Base-by-base conservation (phyloP, 2,888 invertebrate genomes). In the Pherbina coryleti region DNA sequence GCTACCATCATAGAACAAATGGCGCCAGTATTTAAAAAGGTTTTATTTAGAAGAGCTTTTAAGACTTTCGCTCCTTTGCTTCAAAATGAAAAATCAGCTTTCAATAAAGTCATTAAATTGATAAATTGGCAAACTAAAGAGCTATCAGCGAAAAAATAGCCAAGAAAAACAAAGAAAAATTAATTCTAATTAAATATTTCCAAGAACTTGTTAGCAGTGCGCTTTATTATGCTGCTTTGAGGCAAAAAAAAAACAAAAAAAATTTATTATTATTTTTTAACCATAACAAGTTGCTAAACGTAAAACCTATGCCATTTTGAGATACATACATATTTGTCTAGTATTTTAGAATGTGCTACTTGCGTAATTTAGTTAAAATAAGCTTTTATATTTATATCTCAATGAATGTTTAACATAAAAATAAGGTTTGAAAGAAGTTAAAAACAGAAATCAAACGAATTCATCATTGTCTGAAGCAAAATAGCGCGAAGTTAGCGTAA, bases 21-120 rank as follows among this genome's bases (percentile, higher is more conserved):
- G 37, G 66, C 66, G 66, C 66, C 44, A 19, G 22, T 37, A 34
- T 19, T 19, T 44, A 66, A 7, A 11, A 22, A 22, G 22, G 57
- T 7, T 57, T 19, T 3, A 57, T 2, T 19, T 2, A 19, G 22
- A 57, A 25, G 22, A 19, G 57, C 19, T 60, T 28, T 60, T 7
- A 9, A 1, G 8, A 2, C 3, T 55, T 55, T 22, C 4, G 25
- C 57, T 14, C 25, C 57, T 22, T 57, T 44, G 1, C 17, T 7
- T 11, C 5, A 7, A 22, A 67, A 37, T 37, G 67, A 17, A 37
- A 34, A 17, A 67, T 44, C 8, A 25, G 81, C 82, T 85, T 84
- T 86, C 85, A 86, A 86, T 86, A 83, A 85, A 86, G 86, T 85
- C 86, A 86, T 86, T 86, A 86, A 86, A 81, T 86, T 86, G 85